These are phyloP conservation scores for Lasioglossum albipes DNA, from an alignment of 1,140 invertebrate species.

Conservation along the genomic window DNA sequence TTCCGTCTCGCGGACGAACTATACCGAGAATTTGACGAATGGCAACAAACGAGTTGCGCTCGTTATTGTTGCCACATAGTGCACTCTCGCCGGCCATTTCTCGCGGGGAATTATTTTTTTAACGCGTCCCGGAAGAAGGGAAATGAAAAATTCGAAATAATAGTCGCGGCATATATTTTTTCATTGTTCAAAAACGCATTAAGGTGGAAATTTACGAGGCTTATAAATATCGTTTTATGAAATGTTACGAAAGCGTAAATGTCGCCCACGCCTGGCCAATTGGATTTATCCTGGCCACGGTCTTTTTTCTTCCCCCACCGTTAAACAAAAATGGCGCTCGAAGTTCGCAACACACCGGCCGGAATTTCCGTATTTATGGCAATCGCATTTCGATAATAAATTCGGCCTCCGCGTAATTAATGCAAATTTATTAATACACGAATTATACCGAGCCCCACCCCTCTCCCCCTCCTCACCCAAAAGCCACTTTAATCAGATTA, in stretches of 20 bases:
- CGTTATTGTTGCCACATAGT: background rate
- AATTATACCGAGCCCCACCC: conserved; percentile 11
- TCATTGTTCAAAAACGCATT: background rate
- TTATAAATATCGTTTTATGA: background rate
- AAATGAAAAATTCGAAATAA: background rate
- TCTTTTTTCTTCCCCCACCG: too few species aligned
- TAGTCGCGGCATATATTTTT: background rate
- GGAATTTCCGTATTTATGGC: background rate
- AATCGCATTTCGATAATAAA: conserved; percentile 13
- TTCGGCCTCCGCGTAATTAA: conserved; percentile 4
- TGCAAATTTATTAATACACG: conserved; percentile 37
- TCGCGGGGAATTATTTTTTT: background rate
- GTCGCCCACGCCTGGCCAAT: background rate
- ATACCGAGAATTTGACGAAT: background rate
- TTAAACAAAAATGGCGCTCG: background rate
- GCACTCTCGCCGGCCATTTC: background rate
- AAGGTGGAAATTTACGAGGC: background rate
- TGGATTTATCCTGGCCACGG: background rate
- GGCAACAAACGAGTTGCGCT: too few species aligned
- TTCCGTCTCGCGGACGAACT: background rate
- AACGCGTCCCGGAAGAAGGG: too few species aligned
- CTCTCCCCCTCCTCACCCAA: background rate
- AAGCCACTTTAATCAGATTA: conserved; percentile 19
- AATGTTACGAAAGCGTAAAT: background rate
- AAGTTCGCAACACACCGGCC: too few species aligned